phyloP scores from a whole-genome alignment of 2,888 invertebrate genomes.

The Loripinus fragilis region DNA sequence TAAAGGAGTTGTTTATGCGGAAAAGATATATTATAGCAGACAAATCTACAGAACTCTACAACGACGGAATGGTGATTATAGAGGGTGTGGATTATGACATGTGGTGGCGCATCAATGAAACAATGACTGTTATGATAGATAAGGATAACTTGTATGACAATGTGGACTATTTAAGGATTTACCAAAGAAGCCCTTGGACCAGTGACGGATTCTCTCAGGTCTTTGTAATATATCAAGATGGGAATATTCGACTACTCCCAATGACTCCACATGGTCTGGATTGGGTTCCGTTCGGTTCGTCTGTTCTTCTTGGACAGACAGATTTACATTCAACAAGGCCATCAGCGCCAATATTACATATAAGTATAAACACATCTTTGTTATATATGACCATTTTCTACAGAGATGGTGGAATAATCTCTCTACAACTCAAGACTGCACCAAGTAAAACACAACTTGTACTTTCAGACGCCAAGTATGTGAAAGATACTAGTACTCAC shows the following conservation, averaged over 20 bases:
- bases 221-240: constrained; percentile 72
- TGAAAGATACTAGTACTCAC: not conserved
- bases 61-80: constrained; percentile 54
- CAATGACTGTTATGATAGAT: constrained; percentile 61
- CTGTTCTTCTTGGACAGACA: constrained; percentile 66
- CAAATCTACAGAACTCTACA: constrained; percentile 40
- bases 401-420: constrained; percentile 46
- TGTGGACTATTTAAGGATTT: constrained; percentile 63
- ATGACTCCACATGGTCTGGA: constrained; percentile 69
- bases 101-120: constrained; percentile 69
- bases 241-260: constrained; percentile 65
- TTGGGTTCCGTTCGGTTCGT: constrained; percentile 74
- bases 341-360: constrained; percentile 57
- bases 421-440: constrained; percentile 33
- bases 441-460: constrained; percentile 36
- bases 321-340: constrained; percentile 57
- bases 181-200: constrained; percentile 63
- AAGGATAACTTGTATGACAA: constrained; percentile 33
- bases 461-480: constrained; percentile 30
- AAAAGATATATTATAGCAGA: constrained; percentile 56
- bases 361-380: constrained; percentile 57
- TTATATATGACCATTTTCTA: constrained; percentile 55
- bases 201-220: constrained; percentile 60
- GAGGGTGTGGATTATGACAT: constrained; percentile 68
- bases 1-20: constrained; percentile 56